Conservation (phyloP, 1,140 invertebrate species). For the Thereuonema tuberculata region DNA sequence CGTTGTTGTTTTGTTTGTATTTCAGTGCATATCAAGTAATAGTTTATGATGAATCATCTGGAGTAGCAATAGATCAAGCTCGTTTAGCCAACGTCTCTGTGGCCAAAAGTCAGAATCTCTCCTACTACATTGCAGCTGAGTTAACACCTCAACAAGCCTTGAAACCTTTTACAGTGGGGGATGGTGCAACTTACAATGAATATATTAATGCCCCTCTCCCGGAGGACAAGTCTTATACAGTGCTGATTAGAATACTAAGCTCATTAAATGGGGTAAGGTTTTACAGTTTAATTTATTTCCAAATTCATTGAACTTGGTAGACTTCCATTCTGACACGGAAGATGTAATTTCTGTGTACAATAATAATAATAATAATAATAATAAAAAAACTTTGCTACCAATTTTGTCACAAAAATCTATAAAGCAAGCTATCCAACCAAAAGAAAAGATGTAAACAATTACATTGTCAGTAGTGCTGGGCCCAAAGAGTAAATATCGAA, state of each 20-base stretch:
- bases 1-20: slow-evolving; percentile 30
- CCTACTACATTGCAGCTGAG: slow-evolving; percentile 68
- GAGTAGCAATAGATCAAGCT: background rate
- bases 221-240: slow-evolving; percentile 43
- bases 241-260: slow-evolving; percentile 58
- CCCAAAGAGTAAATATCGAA: no score
- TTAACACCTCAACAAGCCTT: slow-evolving; percentile 38
- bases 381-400: no score
- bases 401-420: no score
- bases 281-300: no score
- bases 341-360: no score
- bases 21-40: slow-evolving; percentile 14
- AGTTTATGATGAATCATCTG: slow-evolving; percentile 3
- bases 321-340: no score
- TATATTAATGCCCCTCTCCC: slow-evolving; percentile 65
- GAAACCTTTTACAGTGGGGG: slow-evolving; percentile 56
- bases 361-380: no score
- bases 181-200: slow-evolving; percentile 52
- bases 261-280: slow-evolving; percentile 42
- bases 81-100: slow-evolving; percentile 24
- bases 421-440: no score
- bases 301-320: no score
- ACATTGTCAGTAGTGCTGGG: no score
- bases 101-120: slow-evolving; percentile 42
- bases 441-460: no score